Evolutionary conservation across 2,113 vertebrate genomes (phyloP).

Genomic region (Psittacara wagleri): DNA sequence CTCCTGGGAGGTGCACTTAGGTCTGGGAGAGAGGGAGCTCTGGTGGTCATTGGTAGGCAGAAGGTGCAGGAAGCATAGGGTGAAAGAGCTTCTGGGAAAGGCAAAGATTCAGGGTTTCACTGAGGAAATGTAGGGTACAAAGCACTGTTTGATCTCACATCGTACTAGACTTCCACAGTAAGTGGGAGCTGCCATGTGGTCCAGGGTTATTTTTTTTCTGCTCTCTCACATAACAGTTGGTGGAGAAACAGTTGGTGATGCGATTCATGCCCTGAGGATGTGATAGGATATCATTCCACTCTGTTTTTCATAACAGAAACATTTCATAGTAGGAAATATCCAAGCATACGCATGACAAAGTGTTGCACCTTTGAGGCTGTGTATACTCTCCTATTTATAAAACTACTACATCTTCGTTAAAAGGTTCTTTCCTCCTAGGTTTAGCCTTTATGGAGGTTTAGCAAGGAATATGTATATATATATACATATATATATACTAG

Average conservation of each 20-base stretch:
- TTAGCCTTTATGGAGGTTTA: not conserved
- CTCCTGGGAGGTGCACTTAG: not conserved
- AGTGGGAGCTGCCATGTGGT: not conserved
- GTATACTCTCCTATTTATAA: not conserved
- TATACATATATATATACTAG: not conserved
- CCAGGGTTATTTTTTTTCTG: not conserved
- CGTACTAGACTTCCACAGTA: not conserved
- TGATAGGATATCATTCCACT: not conserved
- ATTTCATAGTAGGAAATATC: not conserved
- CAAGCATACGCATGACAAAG: not conserved
- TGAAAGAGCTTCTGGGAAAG: not conserved
- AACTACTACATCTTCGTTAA: not conserved
- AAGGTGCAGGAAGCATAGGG: not conserved
- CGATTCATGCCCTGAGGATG: not conserved
- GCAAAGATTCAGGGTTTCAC: not conserved
- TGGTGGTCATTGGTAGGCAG: not conserved
- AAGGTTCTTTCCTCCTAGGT: not conserved
- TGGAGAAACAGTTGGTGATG: not conserved
- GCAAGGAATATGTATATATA: not conserved
- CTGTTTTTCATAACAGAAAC: not conserved
- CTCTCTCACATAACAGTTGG: not conserved
- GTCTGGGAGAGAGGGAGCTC: not conserved
- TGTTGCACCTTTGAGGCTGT: not conserved
- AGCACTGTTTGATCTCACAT: not conserved
- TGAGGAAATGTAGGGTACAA: not conserved